Percentiles rank a stretch among this genome's conserved stretches.
Conservation (phyloP, 2,797 vertebrate genomes). For the Ctenosaura bakeri region DNA sequence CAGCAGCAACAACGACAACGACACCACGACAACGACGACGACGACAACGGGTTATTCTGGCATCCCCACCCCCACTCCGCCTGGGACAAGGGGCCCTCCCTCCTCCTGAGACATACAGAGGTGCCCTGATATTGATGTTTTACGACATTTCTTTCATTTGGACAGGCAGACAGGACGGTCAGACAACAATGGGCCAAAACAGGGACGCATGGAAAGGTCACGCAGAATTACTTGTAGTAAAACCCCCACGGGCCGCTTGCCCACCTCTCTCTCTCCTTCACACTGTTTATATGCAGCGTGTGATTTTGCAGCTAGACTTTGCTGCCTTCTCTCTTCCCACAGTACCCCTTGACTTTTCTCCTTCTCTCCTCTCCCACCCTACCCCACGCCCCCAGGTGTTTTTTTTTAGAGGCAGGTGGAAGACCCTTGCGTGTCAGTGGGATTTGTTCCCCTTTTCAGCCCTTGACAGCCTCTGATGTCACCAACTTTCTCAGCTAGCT, state of each 20-base stretch:
- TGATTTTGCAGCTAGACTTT: slow-evolving; percentile 58
- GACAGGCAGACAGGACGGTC: slow-evolving; percentile 21
- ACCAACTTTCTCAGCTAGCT: slow-evolving; percentile 28
- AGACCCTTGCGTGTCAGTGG: too few relatives aligned
- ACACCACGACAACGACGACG: neutral
- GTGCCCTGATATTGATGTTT: slow-evolving; percentile 28
- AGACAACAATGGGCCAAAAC: slow-evolving; percentile 68
- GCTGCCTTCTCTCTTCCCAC: slow-evolving; percentile 27
- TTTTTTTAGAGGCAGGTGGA: too few relatives aligned
- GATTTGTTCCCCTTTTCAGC: slow-evolving; percentile 43
- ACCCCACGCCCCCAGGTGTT: neutral
- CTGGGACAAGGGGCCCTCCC: neutral
- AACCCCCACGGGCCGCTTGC: slow-evolving; percentile 13
- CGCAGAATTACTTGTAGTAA: slow-evolving; percentile 58
- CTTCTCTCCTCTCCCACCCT: neutral
- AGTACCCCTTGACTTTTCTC: neutral
- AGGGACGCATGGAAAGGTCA: slow-evolving; percentile 58
- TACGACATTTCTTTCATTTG: slow-evolving; percentile 45
- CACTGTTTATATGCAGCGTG: slow-evolving; percentile 44
- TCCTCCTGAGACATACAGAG: neutral
- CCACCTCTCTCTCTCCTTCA: slow-evolving; percentile 46
- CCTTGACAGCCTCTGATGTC: slow-evolving; percentile 60
- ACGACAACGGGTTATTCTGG: slow-evolving; percentile 8
- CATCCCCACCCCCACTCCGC: neutral
- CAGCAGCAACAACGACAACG: neutral